These are phyloP conservation scores for Matsumurasca onukii DNA, from an alignment of 1,140 invertebrate species.

Conservation along the genomic window DNA sequence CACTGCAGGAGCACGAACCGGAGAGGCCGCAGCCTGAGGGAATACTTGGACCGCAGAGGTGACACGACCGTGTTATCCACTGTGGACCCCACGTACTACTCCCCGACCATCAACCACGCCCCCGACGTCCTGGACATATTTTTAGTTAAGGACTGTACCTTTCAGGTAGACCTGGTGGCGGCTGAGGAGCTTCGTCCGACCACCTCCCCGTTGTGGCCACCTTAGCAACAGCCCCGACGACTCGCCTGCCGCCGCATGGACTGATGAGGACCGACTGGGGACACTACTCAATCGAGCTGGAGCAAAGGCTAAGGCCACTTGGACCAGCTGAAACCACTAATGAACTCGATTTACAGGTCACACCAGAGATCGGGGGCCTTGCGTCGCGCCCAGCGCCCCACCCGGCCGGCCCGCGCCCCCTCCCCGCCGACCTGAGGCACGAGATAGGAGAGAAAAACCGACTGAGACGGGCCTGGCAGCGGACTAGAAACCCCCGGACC, in stretches of 20 bases:
- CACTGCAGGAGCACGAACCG: neutral
- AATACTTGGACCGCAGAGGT: neutral
- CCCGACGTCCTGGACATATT: neutral
- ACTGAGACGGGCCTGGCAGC: neutral
- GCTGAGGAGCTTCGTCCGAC: neutral
- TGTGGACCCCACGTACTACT: neutral
- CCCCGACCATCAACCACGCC: neutral
- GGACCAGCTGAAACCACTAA: neutral
- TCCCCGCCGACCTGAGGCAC: neutral
- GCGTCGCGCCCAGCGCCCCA: neutral
- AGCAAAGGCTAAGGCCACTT: neutral
- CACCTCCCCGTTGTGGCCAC: neutral
- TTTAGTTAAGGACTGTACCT: neutral
- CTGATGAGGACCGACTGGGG: neutral
- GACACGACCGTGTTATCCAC: neutral
- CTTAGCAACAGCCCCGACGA: neutral
- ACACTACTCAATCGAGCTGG: neutral
- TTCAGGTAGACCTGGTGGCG: neutral
- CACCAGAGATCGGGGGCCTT: neutral
- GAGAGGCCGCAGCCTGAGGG: neutral
- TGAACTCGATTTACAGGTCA: neutral
- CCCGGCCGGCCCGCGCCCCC: neutral
- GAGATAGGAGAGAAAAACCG: neutral
- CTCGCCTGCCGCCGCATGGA: neutral
- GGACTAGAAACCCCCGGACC: neutral